Base-by-base conservation (phyloP, 2,888 invertebrate species). In the Agonopterix alstromeriana region DNA sequence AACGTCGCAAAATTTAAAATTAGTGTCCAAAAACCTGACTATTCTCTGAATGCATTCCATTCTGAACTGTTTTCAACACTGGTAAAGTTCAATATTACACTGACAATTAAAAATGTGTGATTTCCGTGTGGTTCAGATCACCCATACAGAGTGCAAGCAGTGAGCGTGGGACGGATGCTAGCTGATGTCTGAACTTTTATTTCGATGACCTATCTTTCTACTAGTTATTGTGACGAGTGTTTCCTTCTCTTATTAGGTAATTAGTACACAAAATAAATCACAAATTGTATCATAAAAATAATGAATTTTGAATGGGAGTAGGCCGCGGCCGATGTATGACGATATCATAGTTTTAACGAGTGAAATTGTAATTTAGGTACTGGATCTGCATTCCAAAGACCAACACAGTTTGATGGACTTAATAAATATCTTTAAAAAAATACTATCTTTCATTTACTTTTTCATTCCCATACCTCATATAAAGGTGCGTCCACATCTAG, bases 361-460 rank as follows among this genome's bases (percentile, higher is more conserved):
- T 67, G 63, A 46, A 42, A 36, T 66, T 79, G 77, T 82, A 77
- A 75, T 76, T 75, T 79, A 77, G 77, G 71, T 70, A 75, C 63
- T 77, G 83, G 81, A 78, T 77, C 72, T 80, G 84, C 87, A 87
- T 87, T 87, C 87, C 87, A 84, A 81, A 80, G 75, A 79, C 84
- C 82, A 76, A 82, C 82, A 74, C 80, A 80, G 77, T 82, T 85
- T 80, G 81, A 84, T 81, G 84, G 77, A 84, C 70, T 81, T 75
- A 83, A 82, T 82, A 82, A 82, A 82, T 74, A 71, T 65, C 63
- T 62, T 65, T 67, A 60, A 61, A 63, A 60, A 59, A 48, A 55
- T 46, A 36, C 38, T 56, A 58, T 56, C 54, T 63, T 56, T 55
- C 52, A 50, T 47, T 45, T 46, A 17, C 17, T 3, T 17, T 17